Base-by-base conservation (phyloP, 2,797 vertebrate species). In the Mus caroli region DNA sequence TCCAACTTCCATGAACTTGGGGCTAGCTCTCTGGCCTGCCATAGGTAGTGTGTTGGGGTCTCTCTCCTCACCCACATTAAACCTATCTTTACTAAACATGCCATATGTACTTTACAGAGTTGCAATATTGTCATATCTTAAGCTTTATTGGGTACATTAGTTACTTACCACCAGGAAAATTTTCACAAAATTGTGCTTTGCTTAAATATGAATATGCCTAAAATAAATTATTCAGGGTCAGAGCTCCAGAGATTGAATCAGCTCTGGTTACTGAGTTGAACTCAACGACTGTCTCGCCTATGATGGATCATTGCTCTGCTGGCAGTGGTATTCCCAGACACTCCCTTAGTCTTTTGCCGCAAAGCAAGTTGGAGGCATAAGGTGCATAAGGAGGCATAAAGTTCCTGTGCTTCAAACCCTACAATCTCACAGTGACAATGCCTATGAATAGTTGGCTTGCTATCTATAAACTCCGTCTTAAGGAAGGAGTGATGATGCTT, bases 401-500 rank as follows among this genome's bases (percentile, higher is more conserved):
- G 64, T 86, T 26, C 56, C 56, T 60, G 37, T 83, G 80, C 56
- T 43, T 83, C 80, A 60, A 56, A 58, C 7, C 13, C 22, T 60
- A 40, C 15, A 82, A 22, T 14, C 22, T 14, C 79, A 60, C 79
- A 82, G 99, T 99, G 99, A 98, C 99, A 99, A 99, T 99, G 99
- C 99, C 99, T 98, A 99, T 99, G 99, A 99, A 99, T 98, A 99
- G 99, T 94, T 99, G 99, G 88, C 99, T 99, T 98, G 99, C 99
- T 93, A 99, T 99, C 98, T 99, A 99, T 8, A 99, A 99, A 94
- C 99, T 99, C 98, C 99, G 99, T 96, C 99, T 99, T 96, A 99
- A 99, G 98, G 99, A 99, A 99, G 99, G 99, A 1, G 99, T 99
- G 96, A 99, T 99, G 99, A 99, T 99, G 97, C 99, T 99, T 89